These are phyloP conservation scores for Pelvicachromis taeniatus DNA, from an alignment of 2,113 vertebrate species.

Conservation along the genomic window DNA sequence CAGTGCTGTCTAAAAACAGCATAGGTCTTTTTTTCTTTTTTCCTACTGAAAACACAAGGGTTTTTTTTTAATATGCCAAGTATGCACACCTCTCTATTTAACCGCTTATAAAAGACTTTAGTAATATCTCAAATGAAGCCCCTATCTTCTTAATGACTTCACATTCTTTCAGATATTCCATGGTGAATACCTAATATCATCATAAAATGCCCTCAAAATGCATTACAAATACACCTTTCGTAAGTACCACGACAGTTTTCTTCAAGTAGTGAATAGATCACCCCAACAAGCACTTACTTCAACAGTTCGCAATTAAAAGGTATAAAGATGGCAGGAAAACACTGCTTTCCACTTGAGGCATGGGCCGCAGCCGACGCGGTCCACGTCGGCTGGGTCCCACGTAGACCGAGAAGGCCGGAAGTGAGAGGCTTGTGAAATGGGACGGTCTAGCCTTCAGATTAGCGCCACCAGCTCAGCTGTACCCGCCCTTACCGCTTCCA, in stretches of 20 bases:
- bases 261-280: neutral
- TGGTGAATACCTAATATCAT: neutral
- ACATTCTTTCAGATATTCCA: neutral
- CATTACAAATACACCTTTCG: neutral
- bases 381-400: too few species aligned
- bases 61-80: neutral
- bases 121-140: neutral
- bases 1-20: neutral
- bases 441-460: too few species aligned
- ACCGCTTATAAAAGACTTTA: conserved; percentile 8
- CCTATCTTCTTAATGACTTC: neutral
- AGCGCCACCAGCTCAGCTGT: too few species aligned
- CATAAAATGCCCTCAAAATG: neutral
- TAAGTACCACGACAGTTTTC: neutral
- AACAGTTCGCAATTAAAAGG: neutral
- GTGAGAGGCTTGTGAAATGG: too few species aligned
- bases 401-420: too few species aligned
- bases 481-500: too few species aligned
- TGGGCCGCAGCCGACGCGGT: too few species aligned
- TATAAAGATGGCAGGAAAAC: too few species aligned
- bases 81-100: neutral
- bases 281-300: neutral
- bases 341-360: too few species aligned
- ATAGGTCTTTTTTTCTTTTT: neutral
- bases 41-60: neutral